A percentile compares a stretch with the other conserved stretches of the same genome.
Conservation (phyloP, 1,140 invertebrate genomes). For the Galendromus occidentalis region DNA sequence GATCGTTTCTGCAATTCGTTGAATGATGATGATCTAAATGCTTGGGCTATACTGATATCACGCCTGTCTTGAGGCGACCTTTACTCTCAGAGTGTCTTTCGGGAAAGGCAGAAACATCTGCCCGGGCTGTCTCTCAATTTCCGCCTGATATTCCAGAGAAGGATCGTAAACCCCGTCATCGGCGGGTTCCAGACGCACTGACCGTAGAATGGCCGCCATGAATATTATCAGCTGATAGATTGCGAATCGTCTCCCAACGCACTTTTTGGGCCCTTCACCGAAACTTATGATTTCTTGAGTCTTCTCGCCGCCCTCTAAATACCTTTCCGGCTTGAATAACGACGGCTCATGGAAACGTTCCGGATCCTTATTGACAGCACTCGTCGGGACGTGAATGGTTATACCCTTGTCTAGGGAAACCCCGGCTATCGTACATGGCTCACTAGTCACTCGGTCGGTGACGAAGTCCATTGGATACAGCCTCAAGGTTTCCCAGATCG, state of each 20-base stretch:
- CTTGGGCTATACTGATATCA: too few relatives aligned
- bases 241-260: not conserved
- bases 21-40: too few relatives aligned
- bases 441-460: not conserved
- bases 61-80: too few relatives aligned
- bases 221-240: not conserved
- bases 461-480: not conserved
- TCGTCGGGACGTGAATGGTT: not conserved
- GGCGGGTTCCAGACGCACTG: too few relatives aligned
- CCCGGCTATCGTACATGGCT: not conserved
- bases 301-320: not conserved
- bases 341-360: not conserved
- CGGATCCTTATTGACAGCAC: not conserved
- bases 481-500: not conserved
- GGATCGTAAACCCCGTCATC: too few relatives aligned
- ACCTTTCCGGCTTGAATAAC: not conserved
- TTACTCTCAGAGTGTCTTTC: too few relatives aligned
- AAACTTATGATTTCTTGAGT: not conserved
- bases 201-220: too few relatives aligned
- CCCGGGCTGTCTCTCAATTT: too few relatives aligned
- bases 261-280: not conserved
- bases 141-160: too few relatives aligned
- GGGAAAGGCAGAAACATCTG: too few relatives aligned
- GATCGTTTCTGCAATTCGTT: too few relatives aligned
- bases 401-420: not conserved